Conservation (phyloP, 2,888 invertebrate species). For the Bhutanitis thaidina region DNA sequence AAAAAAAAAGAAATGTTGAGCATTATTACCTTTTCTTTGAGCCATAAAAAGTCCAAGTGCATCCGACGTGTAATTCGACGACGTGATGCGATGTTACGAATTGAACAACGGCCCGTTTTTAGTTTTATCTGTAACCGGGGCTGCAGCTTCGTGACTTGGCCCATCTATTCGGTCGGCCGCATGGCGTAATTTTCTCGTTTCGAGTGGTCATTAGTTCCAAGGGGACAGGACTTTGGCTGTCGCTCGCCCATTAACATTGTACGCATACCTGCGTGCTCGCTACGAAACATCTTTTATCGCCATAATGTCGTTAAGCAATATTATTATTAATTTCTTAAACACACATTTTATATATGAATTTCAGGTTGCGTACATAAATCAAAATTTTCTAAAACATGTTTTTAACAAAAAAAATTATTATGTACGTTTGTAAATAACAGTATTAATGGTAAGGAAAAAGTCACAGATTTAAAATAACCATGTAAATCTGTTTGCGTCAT, state of each 20-base stretch:
- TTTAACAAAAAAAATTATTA: too few relatives aligned
- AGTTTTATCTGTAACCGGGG: slow-evolving; percentile 39
- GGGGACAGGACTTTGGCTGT: slow-evolving; percentile 55
- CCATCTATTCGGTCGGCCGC: slow-evolving; percentile 53
- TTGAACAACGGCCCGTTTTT: slow-evolving; percentile 8
- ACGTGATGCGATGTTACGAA: slow-evolving; percentile 6
- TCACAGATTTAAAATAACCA: background rate
- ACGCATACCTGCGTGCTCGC: slow-evolving; percentile 46
- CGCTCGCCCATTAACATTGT: slow-evolving; percentile 63
- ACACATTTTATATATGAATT: too few relatives aligned
- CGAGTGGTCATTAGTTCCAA: slow-evolving; percentile 73
- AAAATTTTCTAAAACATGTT: too few relatives aligned
- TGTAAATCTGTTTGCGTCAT: background rate
- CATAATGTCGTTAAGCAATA: too few relatives aligned
- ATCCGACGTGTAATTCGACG: slow-evolving; percentile 16
- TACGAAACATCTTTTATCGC: slow-evolving; percentile 36
- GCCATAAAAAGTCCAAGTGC: slow-evolving; percentile 38
- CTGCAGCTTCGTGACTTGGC: slow-evolving; percentile 61
- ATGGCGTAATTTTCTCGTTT: slow-evolving; percentile 69
- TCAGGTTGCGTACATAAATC: too few relatives aligned
- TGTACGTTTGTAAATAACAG: too few relatives aligned
- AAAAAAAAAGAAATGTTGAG: background rate
- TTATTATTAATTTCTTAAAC: too few relatives aligned
- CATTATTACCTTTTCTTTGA: slow-evolving; percentile 25
- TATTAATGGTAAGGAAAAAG: too few relatives aligned